A percentile compares a stretch with the other conserved stretches of the same genome.
Evolutionary conservation across 2,888 invertebrate species (phyloP).

Genomic region (Ectemnius continuus): DNA sequence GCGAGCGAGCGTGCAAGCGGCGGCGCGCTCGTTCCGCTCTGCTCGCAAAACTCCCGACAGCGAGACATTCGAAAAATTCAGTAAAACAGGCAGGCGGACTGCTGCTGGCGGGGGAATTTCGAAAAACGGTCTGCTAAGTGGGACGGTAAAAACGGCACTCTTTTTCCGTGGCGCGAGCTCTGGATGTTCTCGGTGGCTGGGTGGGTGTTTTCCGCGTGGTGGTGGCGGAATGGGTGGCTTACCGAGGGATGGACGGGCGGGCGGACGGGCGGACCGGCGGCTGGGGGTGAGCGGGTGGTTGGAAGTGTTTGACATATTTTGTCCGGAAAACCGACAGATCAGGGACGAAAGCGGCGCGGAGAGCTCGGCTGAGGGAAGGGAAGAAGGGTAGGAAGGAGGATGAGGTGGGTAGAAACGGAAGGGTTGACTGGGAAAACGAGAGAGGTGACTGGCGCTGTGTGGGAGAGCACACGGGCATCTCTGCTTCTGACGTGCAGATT

Average conservation of each 20-base stretch:
- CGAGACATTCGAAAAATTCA: conserved; percentile 22
- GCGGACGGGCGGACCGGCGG: conserved; percentile 28
- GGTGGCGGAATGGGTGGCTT: conserved; percentile 26
- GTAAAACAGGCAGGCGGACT: background rate
- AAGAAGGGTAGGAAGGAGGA: no score
- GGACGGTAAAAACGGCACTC: conserved; percentile 23
- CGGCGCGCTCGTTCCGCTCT: no score
- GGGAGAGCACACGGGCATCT: conserved; percentile 65
- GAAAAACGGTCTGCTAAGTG: conserved; percentile 25
- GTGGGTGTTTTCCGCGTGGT: conserved; percentile 4
- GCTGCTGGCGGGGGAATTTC: background rate
- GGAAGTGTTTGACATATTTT: conserved; percentile 76
- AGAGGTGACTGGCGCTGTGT: conserved; percentile 21
- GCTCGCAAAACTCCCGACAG: conserved; percentile 1
- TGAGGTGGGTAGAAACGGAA: conserved; percentile 20
- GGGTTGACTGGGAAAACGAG: conserved; percentile 46
- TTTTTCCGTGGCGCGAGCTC: conserved; percentile 7
- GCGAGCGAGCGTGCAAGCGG: no score
- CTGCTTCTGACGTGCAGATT: conserved; percentile 78
- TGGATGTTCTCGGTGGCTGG: conserved; percentile 18
- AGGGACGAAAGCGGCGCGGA: conserved; percentile 64
- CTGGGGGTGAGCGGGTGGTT: conserved; percentile 34
- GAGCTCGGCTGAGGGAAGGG: no score
- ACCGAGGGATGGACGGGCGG: no score
- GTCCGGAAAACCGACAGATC: conserved; percentile 76